phyloP scores from a whole-genome alignment of 2,113 vertebrate genomes.

The Megalops atlanticus region DNA sequence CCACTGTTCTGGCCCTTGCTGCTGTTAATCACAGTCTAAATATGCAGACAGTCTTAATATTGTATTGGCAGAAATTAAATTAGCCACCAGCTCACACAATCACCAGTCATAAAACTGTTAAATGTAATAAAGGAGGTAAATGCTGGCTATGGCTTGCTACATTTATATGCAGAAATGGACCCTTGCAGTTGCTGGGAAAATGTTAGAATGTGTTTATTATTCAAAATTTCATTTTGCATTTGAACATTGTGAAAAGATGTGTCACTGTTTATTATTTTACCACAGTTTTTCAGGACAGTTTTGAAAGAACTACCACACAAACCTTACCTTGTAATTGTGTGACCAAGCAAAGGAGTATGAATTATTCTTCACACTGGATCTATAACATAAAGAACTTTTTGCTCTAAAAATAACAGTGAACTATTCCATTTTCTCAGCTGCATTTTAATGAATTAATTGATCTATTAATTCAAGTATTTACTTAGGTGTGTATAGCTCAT shows the following conservation, averaged over 20 bases:
- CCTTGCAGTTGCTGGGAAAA: slow-evolving; percentile 68
- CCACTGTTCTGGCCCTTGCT: slow-evolving; percentile 77
- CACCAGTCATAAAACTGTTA: slow-evolving; percentile 82
- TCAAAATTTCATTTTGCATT: background rate
- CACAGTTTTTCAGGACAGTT: background rate
- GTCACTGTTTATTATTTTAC: background rate
- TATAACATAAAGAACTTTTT: too few relatives aligned
- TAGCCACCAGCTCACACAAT: slow-evolving; percentile 84
- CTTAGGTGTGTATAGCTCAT: background rate
- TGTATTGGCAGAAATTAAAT: slow-evolving; percentile 90
- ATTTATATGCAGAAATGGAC: slow-evolving; percentile 76
- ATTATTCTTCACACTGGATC: too few relatives aligned
- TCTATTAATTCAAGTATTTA: background rate
- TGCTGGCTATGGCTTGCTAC: slow-evolving; percentile 77
- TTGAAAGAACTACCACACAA: background rate
- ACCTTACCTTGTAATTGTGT: background rate
- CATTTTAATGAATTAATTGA: background rate
- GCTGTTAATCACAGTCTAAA: slow-evolving; percentile 83
- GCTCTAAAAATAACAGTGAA: background rate
- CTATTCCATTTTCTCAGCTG: background rate
- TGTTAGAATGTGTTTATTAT: background rate
- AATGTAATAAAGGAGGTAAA: slow-evolving; percentile 83
- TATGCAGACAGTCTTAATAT: slow-evolving; percentile 85
- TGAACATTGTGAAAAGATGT: background rate
- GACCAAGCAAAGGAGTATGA: background rate